These are phyloP conservation scores for Plutomurus gul DNA, from an alignment of 1,140 invertebrate species.

Conservation along the genomic window DNA sequence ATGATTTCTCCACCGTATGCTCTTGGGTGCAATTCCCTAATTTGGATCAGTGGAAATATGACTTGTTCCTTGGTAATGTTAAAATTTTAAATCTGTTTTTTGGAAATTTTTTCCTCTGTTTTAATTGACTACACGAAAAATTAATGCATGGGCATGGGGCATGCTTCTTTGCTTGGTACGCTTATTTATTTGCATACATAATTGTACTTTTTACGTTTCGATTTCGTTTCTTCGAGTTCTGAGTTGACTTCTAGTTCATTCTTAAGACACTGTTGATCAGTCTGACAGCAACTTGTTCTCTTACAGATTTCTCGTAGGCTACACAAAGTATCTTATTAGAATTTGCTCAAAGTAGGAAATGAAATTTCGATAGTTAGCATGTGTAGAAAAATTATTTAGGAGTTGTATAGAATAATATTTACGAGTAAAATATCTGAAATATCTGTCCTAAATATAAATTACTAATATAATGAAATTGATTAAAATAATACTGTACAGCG, in stretches of 20 bases:
- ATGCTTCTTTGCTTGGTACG: not conserved
- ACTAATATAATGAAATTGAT: not conserved
- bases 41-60: slow-evolving; percentile 79
- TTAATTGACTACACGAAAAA: too few species aligned
- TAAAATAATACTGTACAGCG: slow-evolving; percentile 57
- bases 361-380: too few species aligned
- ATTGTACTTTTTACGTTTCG: too few species aligned
- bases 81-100: not conserved
- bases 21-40: slow-evolving; percentile 91
- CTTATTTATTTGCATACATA: not conserved
- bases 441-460: not conserved
- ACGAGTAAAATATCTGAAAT: not conserved
- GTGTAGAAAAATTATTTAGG: too few species aligned
- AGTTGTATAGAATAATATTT: too few species aligned
- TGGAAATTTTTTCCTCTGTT: not conserved
- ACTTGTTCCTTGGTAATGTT: slow-evolving; percentile 73
- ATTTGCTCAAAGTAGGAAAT: too few species aligned
- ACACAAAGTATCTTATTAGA: too few species aligned
- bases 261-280: too few species aligned
- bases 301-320: too few species aligned
- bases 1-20: slow-evolving; percentile 78
- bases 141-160: not conserved
- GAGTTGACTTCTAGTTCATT: too few species aligned
- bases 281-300: too few species aligned
- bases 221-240: too few species aligned